Conservation (phyloP, 2,797 vertebrate genomes). For the Hipposideros larvatus region DNA sequence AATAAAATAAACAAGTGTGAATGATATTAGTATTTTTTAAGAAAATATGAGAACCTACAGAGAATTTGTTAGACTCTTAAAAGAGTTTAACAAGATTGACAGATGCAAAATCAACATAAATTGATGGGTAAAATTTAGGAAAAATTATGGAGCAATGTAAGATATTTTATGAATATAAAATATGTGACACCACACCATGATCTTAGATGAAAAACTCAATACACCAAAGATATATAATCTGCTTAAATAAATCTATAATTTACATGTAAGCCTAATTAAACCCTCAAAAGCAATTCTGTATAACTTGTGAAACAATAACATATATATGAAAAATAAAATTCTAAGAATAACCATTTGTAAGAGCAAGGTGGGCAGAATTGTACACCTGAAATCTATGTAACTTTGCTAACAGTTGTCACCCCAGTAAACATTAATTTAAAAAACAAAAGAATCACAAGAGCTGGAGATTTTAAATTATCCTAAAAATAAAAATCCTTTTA, state of each 20-base stretch:
- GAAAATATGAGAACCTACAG: not conserved
- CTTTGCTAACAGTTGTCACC: too few relatives aligned
- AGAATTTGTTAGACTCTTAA: not conserved
- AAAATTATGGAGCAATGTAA: not conserved
- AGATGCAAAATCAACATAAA: not conserved
- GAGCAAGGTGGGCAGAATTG: not conserved
- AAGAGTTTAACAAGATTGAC: not conserved
- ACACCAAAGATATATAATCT: not conserved
- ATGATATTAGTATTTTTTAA: not conserved
- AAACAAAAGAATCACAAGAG: too few relatives aligned
- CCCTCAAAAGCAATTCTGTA: not conserved
- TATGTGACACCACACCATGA: not conserved
- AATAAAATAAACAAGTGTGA: not conserved
- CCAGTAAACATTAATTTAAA: too few relatives aligned
- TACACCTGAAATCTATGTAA: too few relatives aligned
- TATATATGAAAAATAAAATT: not conserved
- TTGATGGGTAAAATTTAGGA: not conserved
- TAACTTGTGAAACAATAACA: not conserved
- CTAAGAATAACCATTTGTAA: not conserved
- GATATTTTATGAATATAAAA: not conserved
- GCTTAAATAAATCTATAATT: not conserved
- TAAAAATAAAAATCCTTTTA: too few relatives aligned
- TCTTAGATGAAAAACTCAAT: not conserved
- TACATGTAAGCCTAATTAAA: not conserved
- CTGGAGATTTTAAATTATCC: too few relatives aligned